Evolutionary conservation across 1,140 invertebrate species (phyloP), one percentile per base, ranked within the genome.

Genomic region (Zaprionus ghesquierei): DNA sequence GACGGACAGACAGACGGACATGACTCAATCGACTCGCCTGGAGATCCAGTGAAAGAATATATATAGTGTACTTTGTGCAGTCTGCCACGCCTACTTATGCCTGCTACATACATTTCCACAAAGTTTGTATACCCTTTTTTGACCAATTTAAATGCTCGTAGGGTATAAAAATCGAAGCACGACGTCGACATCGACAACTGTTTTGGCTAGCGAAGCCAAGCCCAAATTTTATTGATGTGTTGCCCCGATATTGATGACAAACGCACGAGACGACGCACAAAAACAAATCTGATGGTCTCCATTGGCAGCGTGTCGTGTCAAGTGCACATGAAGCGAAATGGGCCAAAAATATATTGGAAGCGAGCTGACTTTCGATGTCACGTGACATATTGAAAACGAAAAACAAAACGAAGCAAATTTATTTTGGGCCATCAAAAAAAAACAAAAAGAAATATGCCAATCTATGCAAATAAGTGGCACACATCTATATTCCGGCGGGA

Each of bases 401-500:
- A 44, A 51, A 29, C 35, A 68, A 44, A 25, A 61, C 29, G 54
- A 69, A 69, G 58, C 59, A 59, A 69, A 80, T 85, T 75, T 86
- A 77, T 86, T 80, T 80, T 50, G 63, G 61, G 64, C 66, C 66
- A 82, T 79, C 55, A 63, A 64, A 65, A 63, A 64, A 74, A 66
- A 56, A 33, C 9, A 33, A 33, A 33, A 33, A 33, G 13, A 29
- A 13, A 33, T 13, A 41, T 41, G 59, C 70, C 81, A 85, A 86
- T 86, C 81, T 86, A 85, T 85, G 81, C 81, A 85, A 81, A 86
- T 86, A 85, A 81, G 69, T 85, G 44, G 41, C 58, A 41, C 81
- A 80, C 84, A 86, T 84, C 56, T 71, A 79, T 80, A 73, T 65
- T 53, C 29, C 29, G 13, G 15, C 22, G 25, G 33, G 46, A 38